Evolutionary conservation across 2,113 vertebrate species (phyloP).

Genomic region (Lipophrys pholis): DNA sequence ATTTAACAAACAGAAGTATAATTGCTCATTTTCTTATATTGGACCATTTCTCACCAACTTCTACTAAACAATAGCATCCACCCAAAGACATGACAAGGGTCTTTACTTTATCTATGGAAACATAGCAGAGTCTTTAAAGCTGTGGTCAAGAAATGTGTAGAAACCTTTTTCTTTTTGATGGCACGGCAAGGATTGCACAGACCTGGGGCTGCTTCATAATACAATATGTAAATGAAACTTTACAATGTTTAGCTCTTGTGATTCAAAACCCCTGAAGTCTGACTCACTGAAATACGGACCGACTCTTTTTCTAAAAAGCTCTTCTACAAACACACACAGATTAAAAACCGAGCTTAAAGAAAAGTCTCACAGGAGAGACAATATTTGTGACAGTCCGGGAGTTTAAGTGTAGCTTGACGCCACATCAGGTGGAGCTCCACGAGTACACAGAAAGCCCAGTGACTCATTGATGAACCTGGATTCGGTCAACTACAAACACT

Average conservation of each 20-base stretch:
- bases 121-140: slow-evolving; percentile 3
- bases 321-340: no score
- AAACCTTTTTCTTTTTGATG: neutral
- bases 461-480: neutral
- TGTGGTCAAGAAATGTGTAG: neutral
- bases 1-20: no score
- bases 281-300: no score
- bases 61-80: no score
- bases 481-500: neutral
- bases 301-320: no score
- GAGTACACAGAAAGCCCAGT: neutral
- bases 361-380: neutral
- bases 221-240: neutral
- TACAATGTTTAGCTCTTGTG: no score
- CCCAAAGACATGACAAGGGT: neutral
- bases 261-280: no score
- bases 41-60: no score
- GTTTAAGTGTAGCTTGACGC: slow-evolving; percentile 7
- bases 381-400: neutral
- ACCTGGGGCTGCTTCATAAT: neutral
- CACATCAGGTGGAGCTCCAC: slow-evolving; percentile 9
- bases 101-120: no score
- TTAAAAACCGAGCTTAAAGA: no score
- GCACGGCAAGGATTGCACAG: neutral
- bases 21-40: neutral